Base-by-base conservation (phyloP, 2,113 vertebrate species). In the Seriola quinqueradiata region DNA sequence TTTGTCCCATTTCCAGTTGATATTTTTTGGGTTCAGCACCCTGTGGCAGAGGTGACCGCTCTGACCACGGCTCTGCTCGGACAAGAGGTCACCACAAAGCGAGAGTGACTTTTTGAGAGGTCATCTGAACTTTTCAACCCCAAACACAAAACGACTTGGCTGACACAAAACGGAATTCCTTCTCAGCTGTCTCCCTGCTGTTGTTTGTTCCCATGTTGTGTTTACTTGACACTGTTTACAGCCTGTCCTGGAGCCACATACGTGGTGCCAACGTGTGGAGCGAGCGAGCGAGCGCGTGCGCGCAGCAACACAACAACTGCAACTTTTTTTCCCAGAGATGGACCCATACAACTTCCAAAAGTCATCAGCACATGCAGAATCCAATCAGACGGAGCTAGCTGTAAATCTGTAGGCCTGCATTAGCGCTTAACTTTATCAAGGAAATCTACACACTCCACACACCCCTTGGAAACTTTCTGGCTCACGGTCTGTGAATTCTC, bases 81-180 rank as follows among this genome's bases (percentile, higher is more conserved):
- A 77, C 86, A 85, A 83, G 81, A 92, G 90, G 88, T 92, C 89
- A 90, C 61, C 77, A 65, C 87, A 82, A 90, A 92, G 89, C 76
- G 87, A 94, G 90, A 93, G 91, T 94, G 91, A 87, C 87, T 92
- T 83, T 80, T 75, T 28, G 58, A 85, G 82, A 64, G 86, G 90
- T 91, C 86, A 89, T 83, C 74, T 93, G 91, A 94, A 95, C 92
- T 93, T 95, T 93, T 93, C 92, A 94, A 93, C 90, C 88, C 84
- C 65, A 63, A 84, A 81, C 79, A 84, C 83, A 82, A 87, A 89
- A 88, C 87, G 82, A 84, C 79, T 60, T 61, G 69, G 73, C 87
- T 89, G 91, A 94, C 90, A 93, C 87, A 93, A 94, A 94, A 89
- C 88, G 80, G 90, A 92, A 91, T 92, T 93, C 90, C 85, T 91